Base-by-base conservation (phyloP, 92 coral and sea anemone genomes). In the Porites evermanni region DNA sequence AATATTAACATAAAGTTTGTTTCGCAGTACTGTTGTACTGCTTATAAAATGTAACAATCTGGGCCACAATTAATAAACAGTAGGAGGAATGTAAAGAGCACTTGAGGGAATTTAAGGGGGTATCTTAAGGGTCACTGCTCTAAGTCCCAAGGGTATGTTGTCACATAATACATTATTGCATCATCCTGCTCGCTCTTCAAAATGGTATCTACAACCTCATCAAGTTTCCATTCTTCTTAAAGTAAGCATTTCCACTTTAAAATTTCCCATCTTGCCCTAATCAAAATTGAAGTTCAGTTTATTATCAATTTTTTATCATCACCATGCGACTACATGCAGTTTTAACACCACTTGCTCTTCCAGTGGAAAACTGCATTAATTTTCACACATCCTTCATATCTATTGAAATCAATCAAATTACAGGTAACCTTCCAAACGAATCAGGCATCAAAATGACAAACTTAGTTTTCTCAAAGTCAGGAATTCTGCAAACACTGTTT, bases 341-440 rank as follows among this genome's bases (percentile, higher is more conserved):
- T 50, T 77, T 4, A 21, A 47, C 26, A 13, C 29, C 82, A 78
- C 47, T 38, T 38, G 64, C 82, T 78, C 58, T 72, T 77, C 16
- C n/a, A 13, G 54, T 29, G 60, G 56, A n/a, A n/a, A 4, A 44
- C 59, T 44, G 12, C 47, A 65, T 47, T 47, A 19, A 19, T 24
- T 14, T 6, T 65, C 50, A 18, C 50, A 65, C n/a, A 21, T 64
- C 29, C 61, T 14, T 51, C 7, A 29, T 38, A 38, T 32, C 53
- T 61, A 8, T 21, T 6, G 26, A 6, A 77, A 77, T 60, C 74
- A 44, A 65, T 52, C 61, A 65, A 38, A 65, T 50, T 68, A 65
- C 10, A 64, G 26, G 17, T 52, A 23, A 12, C 73, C 61, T 7
- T 12, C 67, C 26, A 76, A 76, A 12, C 20, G 29, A 1, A 13